These are phyloP conservation scores for Chrosomus eos DNA, from an alignment of 2,797 vertebrate species.

Conservation along the genomic window DNA sequence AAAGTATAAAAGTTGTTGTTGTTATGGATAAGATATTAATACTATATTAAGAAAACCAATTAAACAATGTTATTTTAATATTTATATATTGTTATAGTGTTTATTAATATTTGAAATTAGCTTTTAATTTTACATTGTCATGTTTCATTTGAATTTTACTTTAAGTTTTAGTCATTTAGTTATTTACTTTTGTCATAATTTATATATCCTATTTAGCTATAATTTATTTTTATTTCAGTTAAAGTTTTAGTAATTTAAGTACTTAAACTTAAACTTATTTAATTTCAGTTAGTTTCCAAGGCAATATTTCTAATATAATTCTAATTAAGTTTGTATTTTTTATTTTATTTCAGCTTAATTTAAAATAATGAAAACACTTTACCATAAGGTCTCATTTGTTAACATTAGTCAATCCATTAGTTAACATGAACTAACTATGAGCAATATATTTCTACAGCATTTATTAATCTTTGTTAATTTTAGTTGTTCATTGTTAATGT, in stretches of 20 bases:
- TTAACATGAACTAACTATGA: neutral
- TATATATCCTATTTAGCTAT: neutral
- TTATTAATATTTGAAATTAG: neutral
- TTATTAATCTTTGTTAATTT: neutral
- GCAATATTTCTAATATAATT: neutral
- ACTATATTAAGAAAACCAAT: neutral
- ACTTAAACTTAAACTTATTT: neutral
- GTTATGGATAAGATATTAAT: too few species aligned
- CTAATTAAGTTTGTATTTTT: neutral
- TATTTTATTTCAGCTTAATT: neutral
- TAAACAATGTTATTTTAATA: neutral
- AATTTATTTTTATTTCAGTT: neutral
- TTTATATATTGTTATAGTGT: neutral
- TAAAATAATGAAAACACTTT: neutral
- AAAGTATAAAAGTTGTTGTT: neutral
- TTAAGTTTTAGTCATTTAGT: neutral
- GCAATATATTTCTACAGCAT: neutral
- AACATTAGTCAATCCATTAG: too few species aligned
- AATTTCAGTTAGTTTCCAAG: neutral
- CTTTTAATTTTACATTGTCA: neutral
- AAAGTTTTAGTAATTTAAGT: neutral
- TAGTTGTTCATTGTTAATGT: neutral
- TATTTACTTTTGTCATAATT: too few species aligned
- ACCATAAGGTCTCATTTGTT: too few species aligned
- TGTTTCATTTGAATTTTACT: neutral